Evolutionary conservation across 2,113 vertebrate species (phyloP), one percentile per base, ranked within the genome.

Genomic region (Typhlomys cinereus): DNA sequence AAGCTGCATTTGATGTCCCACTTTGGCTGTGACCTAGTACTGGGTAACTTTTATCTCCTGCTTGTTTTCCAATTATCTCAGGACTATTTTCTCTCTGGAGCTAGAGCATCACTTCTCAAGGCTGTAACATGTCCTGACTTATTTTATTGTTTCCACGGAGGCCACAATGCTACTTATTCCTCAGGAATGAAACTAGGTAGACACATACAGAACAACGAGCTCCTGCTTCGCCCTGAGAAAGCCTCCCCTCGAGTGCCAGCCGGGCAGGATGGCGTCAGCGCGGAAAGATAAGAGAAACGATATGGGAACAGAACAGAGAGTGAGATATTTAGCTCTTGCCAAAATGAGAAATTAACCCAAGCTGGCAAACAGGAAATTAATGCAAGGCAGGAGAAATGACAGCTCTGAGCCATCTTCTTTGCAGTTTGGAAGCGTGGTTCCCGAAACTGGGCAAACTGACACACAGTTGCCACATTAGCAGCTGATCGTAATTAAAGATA

Each of bases 401-500:
- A 95, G 92, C 82, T 91, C 14, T 39, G 78, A 75, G 76, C 54
- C 74, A 52, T 76, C 86, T 61, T 74, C 74, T 70, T 80, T 81
- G 85, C 69, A 50, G 34, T 62, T 85, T 61, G 11, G 82, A 93
- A 74, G 89, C 0, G 36, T 5, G 23, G 39, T 41, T 44, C 64
- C 79, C 64, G 59, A 91, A 88, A 92, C 75, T 88, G 67, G 59
- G 82, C 20, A 73, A 54, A 95, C 52, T 93, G 73, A 87, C 64
- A 82, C n/a, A 74, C 9, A 75, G 73, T 84, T 85, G 75, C 78
- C 90, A 95, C 89, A 85, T 80, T 57, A 93, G 83, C 66, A 95
- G 94, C 70, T 93, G 84, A 84, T 18, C 78, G 5, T 48, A 90
- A 96, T 88, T 91, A 96, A 95, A 82, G 91, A 79, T 70, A 78